Evolutionary conservation across 2,113 vertebrate species (phyloP).

Genomic region (Lophotis ruficrista): DNA sequence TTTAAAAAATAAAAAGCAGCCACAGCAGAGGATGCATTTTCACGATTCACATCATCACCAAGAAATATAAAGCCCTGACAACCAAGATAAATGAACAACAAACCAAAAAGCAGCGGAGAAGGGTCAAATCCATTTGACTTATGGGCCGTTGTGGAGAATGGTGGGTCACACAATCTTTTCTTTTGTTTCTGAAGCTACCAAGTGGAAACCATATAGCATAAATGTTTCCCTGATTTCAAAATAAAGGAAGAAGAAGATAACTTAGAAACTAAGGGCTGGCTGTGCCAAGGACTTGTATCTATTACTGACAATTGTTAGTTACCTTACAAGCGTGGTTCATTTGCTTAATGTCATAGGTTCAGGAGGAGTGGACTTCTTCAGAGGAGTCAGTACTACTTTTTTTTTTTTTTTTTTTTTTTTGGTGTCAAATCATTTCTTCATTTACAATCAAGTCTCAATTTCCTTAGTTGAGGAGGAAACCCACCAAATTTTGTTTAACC

Average conservation of each 20-base stretch:
- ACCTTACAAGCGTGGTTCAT: background rate
- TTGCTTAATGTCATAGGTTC: background rate
- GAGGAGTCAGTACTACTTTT: background rate
- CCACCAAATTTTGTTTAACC: background rate
- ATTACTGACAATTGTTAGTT: background rate
- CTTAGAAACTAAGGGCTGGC: background rate
- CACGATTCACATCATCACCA: slow-evolving; percentile 50
- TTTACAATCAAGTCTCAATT: background rate
- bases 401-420: background rate
- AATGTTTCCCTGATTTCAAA: slow-evolving; percentile 31
- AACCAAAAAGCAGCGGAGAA: slow-evolving; percentile 48
- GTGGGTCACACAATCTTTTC: slow-evolving; percentile 32
- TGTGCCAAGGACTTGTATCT: background rate
- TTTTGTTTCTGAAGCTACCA: slow-evolving; percentile 40
- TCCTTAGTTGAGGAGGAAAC: background rate
- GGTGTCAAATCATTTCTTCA: background rate
- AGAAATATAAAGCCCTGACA: slow-evolving; percentile 61
- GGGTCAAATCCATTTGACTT: slow-evolving; percentile 65
- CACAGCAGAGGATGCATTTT: slow-evolving; percentile 41
- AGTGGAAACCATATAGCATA: background rate
- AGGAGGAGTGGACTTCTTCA: background rate
- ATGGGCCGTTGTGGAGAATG: slow-evolving; percentile 15
- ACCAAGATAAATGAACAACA: slow-evolving; percentile 70
- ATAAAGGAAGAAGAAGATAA: background rate
- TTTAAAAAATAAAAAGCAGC: slow-evolving; percentile 49